A percentile compares a stretch with the other conserved stretches of the same genome.
Evolutionary conservation across 1,140 invertebrate species (phyloP).

Genomic region (Halesus radiatus): DNA sequence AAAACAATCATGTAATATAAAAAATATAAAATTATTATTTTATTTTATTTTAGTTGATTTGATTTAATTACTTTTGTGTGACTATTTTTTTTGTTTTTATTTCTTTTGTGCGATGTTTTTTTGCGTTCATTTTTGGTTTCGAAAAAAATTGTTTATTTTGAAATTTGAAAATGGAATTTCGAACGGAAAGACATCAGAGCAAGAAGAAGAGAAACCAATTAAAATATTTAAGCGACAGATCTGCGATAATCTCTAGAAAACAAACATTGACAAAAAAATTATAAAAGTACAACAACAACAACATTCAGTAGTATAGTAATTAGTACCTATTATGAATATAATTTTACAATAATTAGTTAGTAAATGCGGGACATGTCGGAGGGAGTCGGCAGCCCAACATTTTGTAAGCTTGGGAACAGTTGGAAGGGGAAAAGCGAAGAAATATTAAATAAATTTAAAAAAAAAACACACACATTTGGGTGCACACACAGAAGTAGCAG

Average conservation of each 20-base stretch:
- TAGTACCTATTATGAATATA: background rate
- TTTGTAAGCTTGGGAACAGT: background rate
- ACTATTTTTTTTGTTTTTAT: background rate
- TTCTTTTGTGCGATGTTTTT: background rate
- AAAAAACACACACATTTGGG: background rate
- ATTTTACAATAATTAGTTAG: too few species aligned
- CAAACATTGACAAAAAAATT: constrained; percentile 23
- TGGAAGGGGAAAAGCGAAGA: background rate
- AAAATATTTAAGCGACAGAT: constrained; percentile 28
- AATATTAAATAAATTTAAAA: background rate
- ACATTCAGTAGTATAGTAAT: constrained; percentile 29
- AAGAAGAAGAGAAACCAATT: background rate
- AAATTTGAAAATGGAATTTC: background rate
- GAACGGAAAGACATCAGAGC: constrained; percentile 18
- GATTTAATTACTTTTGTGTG: too few species aligned
- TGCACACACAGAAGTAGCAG: background rate
- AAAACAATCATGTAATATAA: too few species aligned
- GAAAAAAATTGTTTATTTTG: too few species aligned
- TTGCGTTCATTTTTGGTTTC: background rate
- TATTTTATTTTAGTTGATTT: too few species aligned
- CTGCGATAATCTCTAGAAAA: constrained; percentile 35
- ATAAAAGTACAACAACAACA: constrained; percentile 31
- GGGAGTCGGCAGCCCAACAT: background rate
- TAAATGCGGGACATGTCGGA: background rate
- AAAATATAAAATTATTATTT: too few species aligned